Evolutionary conservation across 2,797 vertebrate genomes (phyloP).

Genomic region (Hapalemur alaotrensis): DNA sequence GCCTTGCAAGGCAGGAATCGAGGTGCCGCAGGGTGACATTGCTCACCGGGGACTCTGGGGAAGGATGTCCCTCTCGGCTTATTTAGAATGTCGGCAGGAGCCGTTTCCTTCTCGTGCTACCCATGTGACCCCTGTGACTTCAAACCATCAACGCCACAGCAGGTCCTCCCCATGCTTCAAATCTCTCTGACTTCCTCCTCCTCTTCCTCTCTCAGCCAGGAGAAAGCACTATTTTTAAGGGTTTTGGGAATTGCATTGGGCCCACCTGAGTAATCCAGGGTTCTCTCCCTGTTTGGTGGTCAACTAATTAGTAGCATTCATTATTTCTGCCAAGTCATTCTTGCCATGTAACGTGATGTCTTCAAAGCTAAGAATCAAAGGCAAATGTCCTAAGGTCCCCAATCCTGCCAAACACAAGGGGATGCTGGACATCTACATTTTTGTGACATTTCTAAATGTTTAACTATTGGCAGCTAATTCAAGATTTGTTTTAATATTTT

Average conservation of each 20-base stretch:
- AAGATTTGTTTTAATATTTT: not conserved
- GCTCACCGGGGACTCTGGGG: not conserved
- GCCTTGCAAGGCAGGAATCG: not conserved
- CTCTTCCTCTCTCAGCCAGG: not conserved
- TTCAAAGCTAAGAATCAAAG: not conserved
- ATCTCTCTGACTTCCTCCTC: not conserved
- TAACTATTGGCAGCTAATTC: too few relatives aligned
- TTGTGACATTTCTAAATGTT: not conserved
- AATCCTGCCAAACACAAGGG: not conserved
- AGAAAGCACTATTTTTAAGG: not conserved
- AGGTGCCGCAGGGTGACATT: not conserved
- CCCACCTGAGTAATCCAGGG: not conserved
- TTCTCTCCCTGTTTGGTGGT: too few relatives aligned
- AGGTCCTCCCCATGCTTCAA: not conserved
- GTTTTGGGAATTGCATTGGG: accelerated
- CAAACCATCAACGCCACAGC: too few relatives aligned
- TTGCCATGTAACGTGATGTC: accelerated
- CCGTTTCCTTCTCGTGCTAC: not conserved
- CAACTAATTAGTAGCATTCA: not conserved
- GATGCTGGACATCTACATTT: too few relatives aligned
- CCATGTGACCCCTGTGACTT: not conserved
- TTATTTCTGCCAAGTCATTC: not conserved
- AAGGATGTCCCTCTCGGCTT: not conserved
- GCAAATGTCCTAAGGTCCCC: not conserved
- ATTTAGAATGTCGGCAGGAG: not conserved